Percentiles rank a stretch among this genome's conserved stretches.
phyloP scores from a whole-genome alignment of 2,888 invertebrate species.

The Pyrocoelia pectoralis region DNA sequence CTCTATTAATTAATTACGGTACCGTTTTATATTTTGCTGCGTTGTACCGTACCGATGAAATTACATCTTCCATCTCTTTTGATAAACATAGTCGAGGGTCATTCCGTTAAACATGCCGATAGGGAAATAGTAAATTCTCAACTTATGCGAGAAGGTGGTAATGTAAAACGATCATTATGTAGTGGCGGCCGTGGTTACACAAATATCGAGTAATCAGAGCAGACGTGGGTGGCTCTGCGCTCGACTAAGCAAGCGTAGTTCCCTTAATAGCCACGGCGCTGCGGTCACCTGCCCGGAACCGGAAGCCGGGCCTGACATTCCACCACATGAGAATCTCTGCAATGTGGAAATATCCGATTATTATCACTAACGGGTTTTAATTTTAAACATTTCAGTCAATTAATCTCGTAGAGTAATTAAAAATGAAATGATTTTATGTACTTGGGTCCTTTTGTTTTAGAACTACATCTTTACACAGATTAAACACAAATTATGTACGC shows the following conservation, averaged over 20 bases:
- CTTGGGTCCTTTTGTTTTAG: slow-evolving; percentile 19
- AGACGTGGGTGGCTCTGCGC: slow-evolving; percentile 56
- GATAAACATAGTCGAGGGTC: neutral
- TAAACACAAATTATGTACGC: slow-evolving; percentile 31
- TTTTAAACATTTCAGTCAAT: neutral
- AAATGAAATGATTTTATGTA: neutral
- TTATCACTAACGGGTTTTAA: slow-evolving; percentile 21
- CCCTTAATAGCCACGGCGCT: slow-evolving; percentile 51
- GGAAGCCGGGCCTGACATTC: slow-evolving; percentile 57
- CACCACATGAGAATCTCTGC: slow-evolving; percentile 55
- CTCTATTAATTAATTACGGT: slow-evolving; percentile 23
- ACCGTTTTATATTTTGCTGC: slow-evolving; percentile 20
- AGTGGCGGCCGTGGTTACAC: slow-evolving; percentile 21
- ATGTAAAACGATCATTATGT: slow-evolving; percentile 6
- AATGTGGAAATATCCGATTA: slow-evolving; percentile 30
- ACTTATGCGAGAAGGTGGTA: neutral
- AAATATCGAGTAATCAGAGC: slow-evolving; percentile 43
- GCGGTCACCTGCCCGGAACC: slow-evolving; percentile 60
- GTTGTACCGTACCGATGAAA: slow-evolving; percentile 15
- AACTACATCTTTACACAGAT: slow-evolving; percentile 25
- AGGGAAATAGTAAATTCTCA: neutral
- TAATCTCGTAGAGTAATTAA: too few relatives aligned
- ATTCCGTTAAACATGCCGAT: neutral
- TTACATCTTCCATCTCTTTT: neutral
- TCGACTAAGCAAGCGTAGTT: slow-evolving; percentile 59